Percentiles rank a stretch among this genome's conserved stretches.
Conservation (phyloP, 2,113 vertebrate genomes). For the Pachypanchax playfairii region DNA sequence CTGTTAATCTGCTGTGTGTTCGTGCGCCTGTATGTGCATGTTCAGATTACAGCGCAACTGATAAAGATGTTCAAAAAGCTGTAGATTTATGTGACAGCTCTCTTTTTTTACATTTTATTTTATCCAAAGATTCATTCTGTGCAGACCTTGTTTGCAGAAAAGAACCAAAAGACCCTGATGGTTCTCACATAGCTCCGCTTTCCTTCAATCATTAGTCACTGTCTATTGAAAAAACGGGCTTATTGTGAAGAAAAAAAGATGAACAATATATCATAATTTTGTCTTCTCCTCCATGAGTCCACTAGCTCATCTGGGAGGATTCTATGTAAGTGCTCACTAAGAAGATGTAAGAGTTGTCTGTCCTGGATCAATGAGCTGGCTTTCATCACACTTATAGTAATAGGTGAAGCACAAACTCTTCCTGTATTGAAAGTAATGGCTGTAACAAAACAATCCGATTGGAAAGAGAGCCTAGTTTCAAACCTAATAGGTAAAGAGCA, state of each 20-base stretch:
- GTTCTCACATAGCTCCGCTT: slow-evolving; percentile 2
- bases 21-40: not conserved
- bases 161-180: not conserved
- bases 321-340: slow-evolving; percentile 45
- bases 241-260: not conserved
- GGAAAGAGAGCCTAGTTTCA: slow-evolving; percentile 9
- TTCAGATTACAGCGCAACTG: slow-evolving; percentile 15
- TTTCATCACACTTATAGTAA: slow-evolving; percentile 26
- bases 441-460: slow-evolving; percentile 16
- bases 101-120: not conserved
- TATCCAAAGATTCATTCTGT: not conserved
- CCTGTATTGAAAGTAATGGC: slow-evolving; percentile 4
- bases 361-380: slow-evolving; percentile 32
- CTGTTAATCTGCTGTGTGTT: slow-evolving; percentile 16
- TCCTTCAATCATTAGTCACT: slow-evolving; percentile 34
- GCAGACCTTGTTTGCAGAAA: not conserved
- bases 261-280: slow-evolving; percentile 38
- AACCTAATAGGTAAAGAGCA: slow-evolving; percentile 37
- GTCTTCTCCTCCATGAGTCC: not conserved
- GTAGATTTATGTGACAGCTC: not conserved
- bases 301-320: slow-evolving; percentile 10
- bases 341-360: slow-evolving; percentile 47
- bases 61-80: slow-evolving; percentile 6
- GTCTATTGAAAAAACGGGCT: slow-evolving; percentile 9
- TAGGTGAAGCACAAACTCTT: slow-evolving; percentile 11